These are phyloP conservation scores for Bombylius major DNA, from an alignment of 2,888 invertebrate species.

Conservation along the genomic window DNA sequence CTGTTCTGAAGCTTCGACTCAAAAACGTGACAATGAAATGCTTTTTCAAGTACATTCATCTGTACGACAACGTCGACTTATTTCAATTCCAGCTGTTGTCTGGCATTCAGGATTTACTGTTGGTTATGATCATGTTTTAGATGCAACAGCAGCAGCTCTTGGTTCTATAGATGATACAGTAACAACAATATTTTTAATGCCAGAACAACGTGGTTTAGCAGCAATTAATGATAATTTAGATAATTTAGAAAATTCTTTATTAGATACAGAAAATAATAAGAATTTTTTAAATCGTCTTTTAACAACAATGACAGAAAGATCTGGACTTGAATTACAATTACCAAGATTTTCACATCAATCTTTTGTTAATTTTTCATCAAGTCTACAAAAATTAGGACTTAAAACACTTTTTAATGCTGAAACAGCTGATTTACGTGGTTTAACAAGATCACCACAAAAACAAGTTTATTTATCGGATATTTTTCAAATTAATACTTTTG, in stretches of 20 bases:
- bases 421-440: slow-evolving; percentile 67
- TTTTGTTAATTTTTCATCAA: slow-evolving; percentile 64
- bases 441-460: slow-evolving; percentile 62
- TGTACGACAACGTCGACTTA: slow-evolving; percentile 62
- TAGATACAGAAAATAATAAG: slow-evolving; percentile 52
- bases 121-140: slow-evolving; percentile 72
- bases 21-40: slow-evolving; percentile 72
- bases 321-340: slow-evolving; percentile 68
- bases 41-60: slow-evolving; percentile 74
- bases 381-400: slow-evolving; percentile 68
- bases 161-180: slow-evolving; percentile 57
- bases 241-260: slow-evolving; percentile 55
- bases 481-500: slow-evolving; percentile 71
- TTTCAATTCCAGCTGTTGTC: slow-evolving; percentile 73
- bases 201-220: slow-evolving; percentile 71
- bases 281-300: slow-evolving; percentile 62
- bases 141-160: slow-evolving; percentile 70
- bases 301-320: slow-evolving; percentile 58
- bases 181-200: slow-evolving; percentile 70
- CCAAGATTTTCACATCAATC: slow-evolving; percentile 76
- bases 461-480: slow-evolving; percentile 75
- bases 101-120: slow-evolving; percentile 65
- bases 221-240: slow-evolving; percentile 69
- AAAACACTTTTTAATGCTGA: slow-evolving; percentile 63
- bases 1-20: slow-evolving; percentile 58